Percentiles rank a stretch among this genome's conserved stretches.
phyloP scores from a whole-genome alignment of 64 coral and sea anemone genomes.

The Pocillopora verrucosa region DNA sequence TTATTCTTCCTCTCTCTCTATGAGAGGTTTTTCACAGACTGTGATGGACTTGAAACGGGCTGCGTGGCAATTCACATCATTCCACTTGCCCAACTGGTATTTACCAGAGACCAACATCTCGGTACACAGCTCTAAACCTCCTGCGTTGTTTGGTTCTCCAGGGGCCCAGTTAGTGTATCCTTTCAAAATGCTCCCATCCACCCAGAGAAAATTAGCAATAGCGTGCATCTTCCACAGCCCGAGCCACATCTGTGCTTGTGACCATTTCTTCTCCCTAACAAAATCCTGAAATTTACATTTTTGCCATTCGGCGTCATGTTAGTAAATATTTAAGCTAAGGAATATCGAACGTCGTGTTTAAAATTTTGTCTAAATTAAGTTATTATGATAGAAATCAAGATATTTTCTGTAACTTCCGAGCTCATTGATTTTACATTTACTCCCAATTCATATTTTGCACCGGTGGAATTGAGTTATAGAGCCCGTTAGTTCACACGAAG shows the following conservation, averaged over 20 bases:
- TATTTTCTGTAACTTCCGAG: no score
- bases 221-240: neutral
- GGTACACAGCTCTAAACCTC: neutral
- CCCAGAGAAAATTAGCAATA: neutral
- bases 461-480: no score
- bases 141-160: neutral
- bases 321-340: neutral
- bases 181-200: neutral
- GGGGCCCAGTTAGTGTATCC: constrained; percentile 7
- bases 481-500: no score
- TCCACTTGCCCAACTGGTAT: neutral
- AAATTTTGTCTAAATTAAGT: no score
- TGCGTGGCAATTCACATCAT: constrained; percentile 5
- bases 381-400: no score
- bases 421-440: no score
- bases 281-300: neutral
- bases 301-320: neutral
- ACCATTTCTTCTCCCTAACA: neutral
- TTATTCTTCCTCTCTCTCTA: neutral
- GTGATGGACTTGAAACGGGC: neutral
- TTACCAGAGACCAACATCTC: constrained; percentile 1
- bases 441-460: no score
- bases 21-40: neutral
- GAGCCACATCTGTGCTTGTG: constrained; percentile 1
- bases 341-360: neutral